A percentile compares a stretch with the other conserved stretches of the same genome.
phyloP scores from a whole-genome alignment of 2,113 vertebrate species.

The Mellivora capensis region DNA sequence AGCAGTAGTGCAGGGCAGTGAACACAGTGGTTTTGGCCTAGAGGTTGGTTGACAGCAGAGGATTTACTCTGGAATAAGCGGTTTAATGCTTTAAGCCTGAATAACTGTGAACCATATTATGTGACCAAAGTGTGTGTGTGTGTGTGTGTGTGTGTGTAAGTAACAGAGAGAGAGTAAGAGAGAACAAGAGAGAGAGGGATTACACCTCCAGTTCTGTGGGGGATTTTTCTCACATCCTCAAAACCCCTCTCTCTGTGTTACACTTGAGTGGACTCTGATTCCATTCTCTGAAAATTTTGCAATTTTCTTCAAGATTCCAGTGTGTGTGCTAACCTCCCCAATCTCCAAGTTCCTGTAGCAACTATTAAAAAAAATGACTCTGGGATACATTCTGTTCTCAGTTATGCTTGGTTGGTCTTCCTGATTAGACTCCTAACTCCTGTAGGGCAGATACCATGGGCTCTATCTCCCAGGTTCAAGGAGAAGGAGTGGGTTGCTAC shows the following conservation, averaged over 20 bases:
- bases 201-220: not conserved
- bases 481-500: not conserved
- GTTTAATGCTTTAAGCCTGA: conserved; percentile 11
- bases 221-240: not conserved
- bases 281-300: not conserved
- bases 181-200: not conserved
- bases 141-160: not conserved
- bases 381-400: conserved; percentile 1
- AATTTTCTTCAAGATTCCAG: conserved; percentile 27
- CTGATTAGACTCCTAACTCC: conserved; percentile 24
- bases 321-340: not conserved
- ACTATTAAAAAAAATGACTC: not conserved
- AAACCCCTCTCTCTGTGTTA: not conserved
- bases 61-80: not conserved
- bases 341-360: not conserved
- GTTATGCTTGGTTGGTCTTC: not conserved
- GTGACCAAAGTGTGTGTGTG: not conserved
- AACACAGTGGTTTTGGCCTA: not conserved
- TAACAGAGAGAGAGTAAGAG: not conserved
- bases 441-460: not conserved
- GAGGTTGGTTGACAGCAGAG: not conserved
- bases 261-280: conserved; percentile 12
- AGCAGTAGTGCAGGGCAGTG: not conserved
- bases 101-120: not conserved
- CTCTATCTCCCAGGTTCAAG: not conserved